Evolutionary conservation across 2,888 invertebrate species (phyloP).

Genomic region (Tricholauxania praeusta): DNA sequence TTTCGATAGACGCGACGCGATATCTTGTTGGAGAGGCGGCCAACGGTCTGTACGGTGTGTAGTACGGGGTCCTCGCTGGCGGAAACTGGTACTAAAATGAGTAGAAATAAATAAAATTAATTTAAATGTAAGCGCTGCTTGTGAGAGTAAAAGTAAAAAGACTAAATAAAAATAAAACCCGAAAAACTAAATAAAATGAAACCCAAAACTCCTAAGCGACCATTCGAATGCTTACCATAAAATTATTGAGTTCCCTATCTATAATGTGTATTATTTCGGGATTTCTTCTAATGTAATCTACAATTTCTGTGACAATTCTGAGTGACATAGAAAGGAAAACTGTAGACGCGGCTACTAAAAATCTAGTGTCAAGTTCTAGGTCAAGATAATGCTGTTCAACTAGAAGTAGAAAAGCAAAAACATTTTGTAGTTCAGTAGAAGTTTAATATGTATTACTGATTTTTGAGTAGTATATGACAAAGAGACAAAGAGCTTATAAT

Average conservation of each 20-base stretch:
- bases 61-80: conserved; percentile 75
- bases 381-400: conserved; percentile 60
- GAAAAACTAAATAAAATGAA: no score
- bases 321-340: conserved; percentile 65
- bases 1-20: conserved; percentile 78
- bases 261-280: conserved; percentile 63
- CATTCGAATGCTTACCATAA: conserved; percentile 59
- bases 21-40: conserved; percentile 78
- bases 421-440: background rate
- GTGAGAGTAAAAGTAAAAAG: background rate
- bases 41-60: conserved; percentile 80
- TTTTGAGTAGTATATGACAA: no score
- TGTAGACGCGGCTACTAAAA: conserved; percentile 65
- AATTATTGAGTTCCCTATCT: conserved; percentile 64
- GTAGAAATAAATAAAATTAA: conserved; percentile 15
- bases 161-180: no score
- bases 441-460: background rate
- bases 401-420: conserved; percentile 53
- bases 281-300: conserved; percentile 65
- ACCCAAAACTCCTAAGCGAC: no score
- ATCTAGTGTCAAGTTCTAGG: conserved; percentile 62
- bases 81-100: conserved; percentile 72
- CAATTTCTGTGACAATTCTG: conserved; percentile 64
- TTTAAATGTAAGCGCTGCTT: background rate
- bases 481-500: no score